Evolutionary conservation across 2,888 invertebrate species (phyloP), one percentile per base, ranked within the genome.

Genomic region (Drosophila kambysellisi): DNA sequence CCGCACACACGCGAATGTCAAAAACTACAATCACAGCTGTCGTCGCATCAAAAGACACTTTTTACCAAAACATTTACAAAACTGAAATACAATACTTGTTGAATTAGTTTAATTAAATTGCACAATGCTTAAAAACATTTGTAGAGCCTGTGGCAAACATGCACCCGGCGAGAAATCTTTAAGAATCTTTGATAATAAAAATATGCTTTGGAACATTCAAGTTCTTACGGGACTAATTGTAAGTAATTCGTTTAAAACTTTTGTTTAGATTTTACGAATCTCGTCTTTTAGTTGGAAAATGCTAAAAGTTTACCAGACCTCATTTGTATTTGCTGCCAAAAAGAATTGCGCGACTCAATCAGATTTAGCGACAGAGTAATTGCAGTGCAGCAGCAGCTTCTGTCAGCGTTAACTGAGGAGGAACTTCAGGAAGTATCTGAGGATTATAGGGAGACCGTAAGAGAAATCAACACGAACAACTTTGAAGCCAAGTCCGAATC

Each of bases 361-460:
- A n/a, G 54, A 37, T 83, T 83, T 33, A 72, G 88, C 5, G 53
- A 82, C 12, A 69, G 70, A 29, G 69, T 77, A 12, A 53, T 88
- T 51, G 68, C 61, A 17, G 66, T 78, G 0, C 86, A 83, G 6
- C 57, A 67, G 7, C 53, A 80, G 0, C 60, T 83, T 1, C 57
- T 83, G 5, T 30, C 43, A 9, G 53, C 58, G 5, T 33, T 85
- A n/a, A 65, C 39, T 9, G 71, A 66, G 11, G 65, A 77, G 2
- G 72, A 85, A 15, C 32, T 71, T 4, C 30, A 69, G 0, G 25
- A 72, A n/a, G 62, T 80, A 29, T 65, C 82, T 3, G 20, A 53
- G n/a, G 57, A 70, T 0, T 84, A 69, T 29, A 82, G 33, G 37
- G 20, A 35, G 37, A 37, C 37, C 29, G 48, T 79, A 12, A 64